Conservation (phyloP, 2,797 vertebrate genomes). For the Buphagus erythrorhynchus region DNA sequence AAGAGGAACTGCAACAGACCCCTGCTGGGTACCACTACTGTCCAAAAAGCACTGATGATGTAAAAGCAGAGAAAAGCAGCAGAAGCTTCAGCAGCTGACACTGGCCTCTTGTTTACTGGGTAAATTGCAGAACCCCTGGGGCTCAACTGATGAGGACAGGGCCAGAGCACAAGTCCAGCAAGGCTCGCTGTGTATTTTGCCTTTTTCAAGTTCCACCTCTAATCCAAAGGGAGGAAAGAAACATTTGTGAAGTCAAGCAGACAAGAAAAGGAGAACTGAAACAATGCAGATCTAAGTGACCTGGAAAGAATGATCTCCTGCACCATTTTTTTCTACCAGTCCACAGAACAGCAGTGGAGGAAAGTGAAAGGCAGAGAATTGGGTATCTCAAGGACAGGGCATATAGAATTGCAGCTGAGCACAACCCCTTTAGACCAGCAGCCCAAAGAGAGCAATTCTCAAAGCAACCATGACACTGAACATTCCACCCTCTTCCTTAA, state of each 20-base stretch:
- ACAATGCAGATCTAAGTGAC: not conserved
- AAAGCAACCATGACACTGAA: not conserved
- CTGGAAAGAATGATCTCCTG: not conserved
- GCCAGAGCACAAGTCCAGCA: not conserved
- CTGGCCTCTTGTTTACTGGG: not conserved
- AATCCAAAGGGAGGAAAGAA: not conserved
- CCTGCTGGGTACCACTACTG: not conserved
- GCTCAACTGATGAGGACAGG: not conserved
- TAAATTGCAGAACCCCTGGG: not conserved
- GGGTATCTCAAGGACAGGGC: not conserved
- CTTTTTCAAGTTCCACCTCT: not conserved
- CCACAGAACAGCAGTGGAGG: not conserved
- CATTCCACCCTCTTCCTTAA: not conserved
- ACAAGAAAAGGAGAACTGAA: not conserved
- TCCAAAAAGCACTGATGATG: not conserved
- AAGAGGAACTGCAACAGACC: not conserved
- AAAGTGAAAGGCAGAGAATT: not conserved
- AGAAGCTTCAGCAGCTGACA: not conserved
- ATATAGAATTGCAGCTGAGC: not conserved
- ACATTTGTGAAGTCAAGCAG: not conserved
- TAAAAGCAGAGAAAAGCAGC: not conserved
- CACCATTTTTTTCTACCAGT: not conserved
- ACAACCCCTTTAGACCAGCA: not conserved
- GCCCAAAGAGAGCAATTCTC: not conserved
- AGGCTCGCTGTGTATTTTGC: fast-evolving